Evolutionary conservation across 2,888 invertebrate species (phyloP), one percentile per base, ranked within the genome.

Genomic region (Drosophila paramelanica): DNA sequence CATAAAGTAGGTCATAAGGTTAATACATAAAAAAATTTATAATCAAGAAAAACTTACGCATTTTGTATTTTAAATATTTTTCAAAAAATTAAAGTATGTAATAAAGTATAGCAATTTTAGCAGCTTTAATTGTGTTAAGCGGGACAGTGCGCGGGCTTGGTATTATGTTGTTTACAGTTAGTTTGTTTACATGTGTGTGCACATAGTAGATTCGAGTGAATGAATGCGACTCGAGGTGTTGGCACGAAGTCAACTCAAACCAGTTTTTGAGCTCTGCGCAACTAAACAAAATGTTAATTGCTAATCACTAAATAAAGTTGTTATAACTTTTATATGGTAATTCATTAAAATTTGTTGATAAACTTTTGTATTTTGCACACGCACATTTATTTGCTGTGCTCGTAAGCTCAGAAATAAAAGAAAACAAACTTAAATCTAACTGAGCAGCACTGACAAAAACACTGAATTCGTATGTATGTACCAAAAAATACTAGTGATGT

Each of bases 241-340:
- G 45, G 50, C 71, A 73, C 52, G 49, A 66, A 67, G 70, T 38
- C 56, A 82, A 79, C 79, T 75, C 42, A 82, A 79, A 79, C 83
- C 80, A 77, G 77, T 82, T 79, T 69, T 56, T 47, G 20, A 74
- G 77, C 60, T 55, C 8, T 73, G 53, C 14, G 59, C 70, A 17
- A 57, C 53, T 38, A 36, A 61, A 41, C 46, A 55, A 56, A 66
- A 61, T 25, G 17, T 46, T 45, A 46, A 45, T 51, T 25, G 51
- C 42, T 23, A 72, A 62, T n/a, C 49, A 42, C 27, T 46, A 41
- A 56, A 45, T 31, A 49, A 62, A 3, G 25, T 23, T 17, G 11
- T 51, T 36, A 13, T 17, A 41, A 27, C 57, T 33, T 17, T 7
- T 39, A 41, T 31, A 11, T 50, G 23, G 5, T 42, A 6, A 20